Percentiles rank a stretch among this genome's conserved stretches.
Conservation (phyloP, 1,140 invertebrate species). For the Drosophila obscura region DNA sequence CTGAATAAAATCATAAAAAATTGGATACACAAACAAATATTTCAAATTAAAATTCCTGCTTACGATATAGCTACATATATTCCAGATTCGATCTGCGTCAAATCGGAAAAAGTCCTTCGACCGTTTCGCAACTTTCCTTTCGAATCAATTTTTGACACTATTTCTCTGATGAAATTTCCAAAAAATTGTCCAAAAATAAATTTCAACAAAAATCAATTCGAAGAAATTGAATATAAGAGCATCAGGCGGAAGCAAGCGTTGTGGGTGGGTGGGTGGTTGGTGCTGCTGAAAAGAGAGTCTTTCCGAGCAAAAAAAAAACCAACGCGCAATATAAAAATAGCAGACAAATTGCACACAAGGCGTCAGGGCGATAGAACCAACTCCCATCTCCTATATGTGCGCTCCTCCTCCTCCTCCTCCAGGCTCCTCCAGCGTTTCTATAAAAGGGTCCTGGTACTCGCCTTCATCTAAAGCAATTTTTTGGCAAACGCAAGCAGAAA, state of each 20-base stretch:
- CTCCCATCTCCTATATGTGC: too few relatives aligned
- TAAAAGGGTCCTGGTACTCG: conserved; percentile 4
- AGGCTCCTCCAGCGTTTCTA: neutral
- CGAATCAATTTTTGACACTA: too few relatives aligned
- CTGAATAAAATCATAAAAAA: too few relatives aligned
- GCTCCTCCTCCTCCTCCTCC: conserved; percentile 11
- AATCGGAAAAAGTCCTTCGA: too few relatives aligned
- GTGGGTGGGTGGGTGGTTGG: neutral
- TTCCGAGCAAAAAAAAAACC: conserved; percentile 4
- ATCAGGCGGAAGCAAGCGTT: neutral
- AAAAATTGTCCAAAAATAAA: too few relatives aligned
- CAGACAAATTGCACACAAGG: conserved; percentile 78
- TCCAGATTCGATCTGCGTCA: too few relatives aligned
- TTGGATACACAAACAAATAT: too few relatives aligned
- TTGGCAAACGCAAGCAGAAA: conserved; percentile 78
- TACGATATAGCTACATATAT: too few relatives aligned
- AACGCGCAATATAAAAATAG: conserved; percentile 66
- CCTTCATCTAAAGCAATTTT: conserved; percentile 62
- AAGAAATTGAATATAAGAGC: conserved; percentile 76
- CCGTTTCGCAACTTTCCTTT: too few relatives aligned
- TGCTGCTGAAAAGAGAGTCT: neutral
- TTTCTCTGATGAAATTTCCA: too few relatives aligned
- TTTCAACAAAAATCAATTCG: conserved; percentile 73
- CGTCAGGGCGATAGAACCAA: conserved; percentile 43
- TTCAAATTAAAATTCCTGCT: too few relatives aligned